These are phyloP conservation scores for Xestia c-nigrum DNA, from an alignment of 2,888 invertebrate genomes.

Conservation along the genomic window DNA sequence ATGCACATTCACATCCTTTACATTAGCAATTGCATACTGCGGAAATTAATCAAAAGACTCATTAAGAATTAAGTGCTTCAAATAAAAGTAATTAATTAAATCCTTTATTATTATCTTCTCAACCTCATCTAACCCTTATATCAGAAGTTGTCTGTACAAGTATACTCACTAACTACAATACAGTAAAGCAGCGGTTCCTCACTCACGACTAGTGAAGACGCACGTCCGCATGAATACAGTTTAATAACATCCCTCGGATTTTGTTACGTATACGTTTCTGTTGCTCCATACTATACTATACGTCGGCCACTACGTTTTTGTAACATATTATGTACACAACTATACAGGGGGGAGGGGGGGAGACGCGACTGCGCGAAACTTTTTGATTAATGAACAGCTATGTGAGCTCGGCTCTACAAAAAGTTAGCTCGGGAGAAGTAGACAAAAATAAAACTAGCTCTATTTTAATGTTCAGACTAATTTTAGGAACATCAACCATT, in stretches of 20 bases:
- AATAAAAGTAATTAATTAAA: neutral
- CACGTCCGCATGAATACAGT: constrained; percentile 53
- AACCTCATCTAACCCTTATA: neutral
- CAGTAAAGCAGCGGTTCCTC: neutral
- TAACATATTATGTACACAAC: constrained; percentile 3
- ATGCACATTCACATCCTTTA: neutral
- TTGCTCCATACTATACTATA: neutral
- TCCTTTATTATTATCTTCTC: neutral
- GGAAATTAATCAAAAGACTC: neutral
- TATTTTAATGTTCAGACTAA: neutral
- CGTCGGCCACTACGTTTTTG: constrained; percentile 12
- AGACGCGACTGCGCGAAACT: neutral
- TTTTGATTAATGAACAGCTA: constrained; percentile 16
- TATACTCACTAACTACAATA: neutral
- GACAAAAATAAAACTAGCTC: neutral
- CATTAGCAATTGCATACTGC: neutral
- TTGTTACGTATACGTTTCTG: constrained; percentile 14
- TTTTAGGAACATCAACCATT: neutral
- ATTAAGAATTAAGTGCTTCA: neutral
- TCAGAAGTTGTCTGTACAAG: neutral
- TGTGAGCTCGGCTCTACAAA: neutral
- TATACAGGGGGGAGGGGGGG: neutral
- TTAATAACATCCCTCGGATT: constrained; percentile 50
- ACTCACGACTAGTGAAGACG: constrained; percentile 13
- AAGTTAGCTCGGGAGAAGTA: neutral